A percentile compares a stretch with the other conserved stretches of the same genome.
Conservation (phyloP, 2,113 vertebrate genomes). For the Bostrychus sinensis region DNA sequence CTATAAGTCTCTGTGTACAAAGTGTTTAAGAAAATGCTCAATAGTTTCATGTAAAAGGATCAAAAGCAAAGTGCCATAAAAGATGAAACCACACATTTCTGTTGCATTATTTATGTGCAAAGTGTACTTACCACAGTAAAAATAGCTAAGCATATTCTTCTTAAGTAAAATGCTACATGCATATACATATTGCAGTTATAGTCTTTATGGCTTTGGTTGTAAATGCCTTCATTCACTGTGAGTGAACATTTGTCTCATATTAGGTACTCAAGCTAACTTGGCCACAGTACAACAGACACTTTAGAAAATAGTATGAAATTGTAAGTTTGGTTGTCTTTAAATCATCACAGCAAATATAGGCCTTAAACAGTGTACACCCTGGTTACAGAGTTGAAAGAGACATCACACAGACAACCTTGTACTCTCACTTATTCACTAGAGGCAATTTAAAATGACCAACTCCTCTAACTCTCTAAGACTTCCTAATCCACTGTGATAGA, state of each 20-base stretch:
- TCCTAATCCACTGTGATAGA: too few relatives aligned
- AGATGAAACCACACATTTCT: not conserved
- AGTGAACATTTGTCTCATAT: not conserved
- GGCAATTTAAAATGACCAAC: too few relatives aligned
- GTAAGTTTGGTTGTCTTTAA: too few relatives aligned
- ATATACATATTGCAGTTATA: not conserved
- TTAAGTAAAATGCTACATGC: constrained; percentile 3
- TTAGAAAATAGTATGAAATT: too few relatives aligned
- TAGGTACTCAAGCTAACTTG: too few relatives aligned
- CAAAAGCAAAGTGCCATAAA: not conserved
- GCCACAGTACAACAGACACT: too few relatives aligned
- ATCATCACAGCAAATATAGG: too few relatives aligned
- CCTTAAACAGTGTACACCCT: too few relatives aligned
- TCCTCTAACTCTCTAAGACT: too few relatives aligned
- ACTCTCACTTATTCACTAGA: too few relatives aligned
- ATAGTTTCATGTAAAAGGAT: constrained; percentile 5
- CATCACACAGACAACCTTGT: too few relatives aligned
- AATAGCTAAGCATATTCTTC: not conserved
- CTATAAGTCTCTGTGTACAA: not conserved
- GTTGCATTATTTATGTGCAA: not conserved
- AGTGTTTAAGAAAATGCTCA: not conserved
- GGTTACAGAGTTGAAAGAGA: too few relatives aligned
- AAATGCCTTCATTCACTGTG: not conserved
- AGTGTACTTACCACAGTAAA: constrained; percentile 1
- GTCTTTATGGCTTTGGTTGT: not conserved